These are phyloP conservation scores for Steinernema khuongi DNA, from an alignment of 1,140 invertebrate species.

Conservation along the genomic window DNA sequence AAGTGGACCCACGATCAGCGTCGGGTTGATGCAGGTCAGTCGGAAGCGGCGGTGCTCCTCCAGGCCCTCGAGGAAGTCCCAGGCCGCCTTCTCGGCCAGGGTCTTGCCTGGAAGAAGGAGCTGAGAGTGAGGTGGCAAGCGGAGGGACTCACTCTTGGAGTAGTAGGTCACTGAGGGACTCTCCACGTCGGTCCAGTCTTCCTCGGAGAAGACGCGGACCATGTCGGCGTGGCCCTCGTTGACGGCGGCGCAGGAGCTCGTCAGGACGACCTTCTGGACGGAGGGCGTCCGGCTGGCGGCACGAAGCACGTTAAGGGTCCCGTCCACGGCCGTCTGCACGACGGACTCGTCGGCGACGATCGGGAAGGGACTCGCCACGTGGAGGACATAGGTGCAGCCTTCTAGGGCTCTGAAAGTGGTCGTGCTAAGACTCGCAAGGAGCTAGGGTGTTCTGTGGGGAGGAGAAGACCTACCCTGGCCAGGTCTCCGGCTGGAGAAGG, in stretches of 20 bases:
- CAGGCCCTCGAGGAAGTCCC: conserved; percentile 61
- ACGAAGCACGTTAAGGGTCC: conserved; percentile 63
- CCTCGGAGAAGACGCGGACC: conserved; percentile 61
- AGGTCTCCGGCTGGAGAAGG: background rate
- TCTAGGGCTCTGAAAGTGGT: conserved; percentile 60
- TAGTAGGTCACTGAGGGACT: conserved; percentile 58
- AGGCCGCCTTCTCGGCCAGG: conserved; percentile 64
- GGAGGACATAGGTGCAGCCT: conserved; percentile 63
- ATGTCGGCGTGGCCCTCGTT: conserved; percentile 57
- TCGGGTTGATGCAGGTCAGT: conserved; percentile 63
- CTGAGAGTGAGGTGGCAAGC: background rate
- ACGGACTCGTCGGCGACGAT: conserved; percentile 60
- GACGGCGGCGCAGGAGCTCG: conserved; percentile 64
- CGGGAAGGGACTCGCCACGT: conserved; percentile 65
- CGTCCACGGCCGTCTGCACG: conserved; percentile 63
- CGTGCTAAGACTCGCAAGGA: too few relatives aligned
- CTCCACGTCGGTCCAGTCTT: conserved; percentile 62
- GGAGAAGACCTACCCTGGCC: background rate
- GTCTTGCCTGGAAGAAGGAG: conserved; percentile 56
- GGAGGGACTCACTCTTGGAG: conserved; percentile 53
- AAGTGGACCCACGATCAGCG: conserved; percentile 63
- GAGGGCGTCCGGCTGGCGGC: conserved; percentile 61
- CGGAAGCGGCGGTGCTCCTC: conserved; percentile 62
- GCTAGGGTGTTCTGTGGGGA: background rate
- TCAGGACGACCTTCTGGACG: conserved; percentile 65